Base-by-base conservation (phyloP, 2,888 invertebrate genomes). In the Maniola hyperantus region DNA sequence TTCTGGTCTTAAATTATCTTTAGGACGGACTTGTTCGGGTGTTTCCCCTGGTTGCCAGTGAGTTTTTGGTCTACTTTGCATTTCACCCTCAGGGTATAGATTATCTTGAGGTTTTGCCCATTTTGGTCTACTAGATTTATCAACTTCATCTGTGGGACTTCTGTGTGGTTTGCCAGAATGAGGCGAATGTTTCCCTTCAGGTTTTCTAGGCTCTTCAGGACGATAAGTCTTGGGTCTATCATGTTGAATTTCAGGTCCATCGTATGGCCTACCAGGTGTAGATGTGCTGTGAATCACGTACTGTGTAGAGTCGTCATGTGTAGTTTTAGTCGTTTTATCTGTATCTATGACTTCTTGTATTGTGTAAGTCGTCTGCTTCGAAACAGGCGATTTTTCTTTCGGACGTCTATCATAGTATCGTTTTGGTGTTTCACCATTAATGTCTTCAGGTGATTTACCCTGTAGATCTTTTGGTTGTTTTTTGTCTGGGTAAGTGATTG, bases 401-500 rank as follows among this genome's bases (percentile, higher is more conserved):
- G 67, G 66, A 53, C 34, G 51, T 48, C 50, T 71, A 13, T 69
- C 66, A 10, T 66, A 65, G 6, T 69, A 48, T 62, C 42, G 64
- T 57, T 59, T 65, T 44, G 60, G 33, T 2, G 57, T 70, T 58
- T 74, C 71, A 34, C 67, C 71, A 44, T 71, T 71, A 1, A 67
- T 53, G 2, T 48, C 48, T 53, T 69, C 64, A 18, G 53, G 44
- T 4, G 44, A 48, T 44, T 60, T 64, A 36, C 67, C 69, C 86
- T 89, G 34, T 26, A 51, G 26, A 54, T 94, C 95, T 85, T 95
- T 95, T 6, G 94, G 91, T 77, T 86, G 90, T 53, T 85, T 79
- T 72, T 88, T 93, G 80, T 90, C 96, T 65, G 92, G 83, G 74
- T 92, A 93, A 61, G 92, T 84, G 59, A 94, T 89, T 71, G 94